Evolutionary conservation across 2,888 invertebrate genomes (phyloP).

Genomic region (Cylloceria caligata): DNA sequence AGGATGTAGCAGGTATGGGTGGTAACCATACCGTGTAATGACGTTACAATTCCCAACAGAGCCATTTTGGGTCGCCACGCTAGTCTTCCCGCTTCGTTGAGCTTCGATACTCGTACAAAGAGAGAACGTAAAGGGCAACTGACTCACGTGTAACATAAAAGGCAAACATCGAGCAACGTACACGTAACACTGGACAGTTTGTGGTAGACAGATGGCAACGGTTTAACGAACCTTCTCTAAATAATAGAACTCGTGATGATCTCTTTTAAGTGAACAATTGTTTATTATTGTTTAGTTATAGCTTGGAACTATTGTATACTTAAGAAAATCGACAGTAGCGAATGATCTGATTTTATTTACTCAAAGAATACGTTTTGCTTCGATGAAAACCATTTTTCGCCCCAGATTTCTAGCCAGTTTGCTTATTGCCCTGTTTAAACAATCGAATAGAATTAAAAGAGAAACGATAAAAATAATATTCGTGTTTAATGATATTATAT

Average conservation of each 20-base stretch:
- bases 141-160: constrained; percentile 14
- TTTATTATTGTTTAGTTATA: not conserved
- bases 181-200: not conserved
- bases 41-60: constrained; percentile 49
- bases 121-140: constrained; percentile 18
- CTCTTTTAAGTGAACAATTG: not conserved
- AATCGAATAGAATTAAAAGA: too few species aligned
- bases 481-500: too few species aligned
- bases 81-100: constrained; percentile 31
- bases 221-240: not conserved
- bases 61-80: constrained; percentile 31
- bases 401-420: too few species aligned
- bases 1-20: not conserved
- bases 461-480: too few species aligned
- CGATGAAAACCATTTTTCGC: too few species aligned
- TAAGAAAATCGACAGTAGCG: not conserved
- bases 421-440: too few species aligned
- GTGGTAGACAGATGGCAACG: too few species aligned
- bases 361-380: too few species aligned
- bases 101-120: constrained; percentile 36
- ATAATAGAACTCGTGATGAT: not conserved
- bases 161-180: not conserved
- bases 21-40: constrained; percentile 21
- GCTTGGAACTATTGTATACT: not conserved
- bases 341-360: not conserved